These are phyloP conservation scores for Danaus chrysippus DNA, from an alignment of 2,888 invertebrate species.

Conservation along the genomic window DNA sequence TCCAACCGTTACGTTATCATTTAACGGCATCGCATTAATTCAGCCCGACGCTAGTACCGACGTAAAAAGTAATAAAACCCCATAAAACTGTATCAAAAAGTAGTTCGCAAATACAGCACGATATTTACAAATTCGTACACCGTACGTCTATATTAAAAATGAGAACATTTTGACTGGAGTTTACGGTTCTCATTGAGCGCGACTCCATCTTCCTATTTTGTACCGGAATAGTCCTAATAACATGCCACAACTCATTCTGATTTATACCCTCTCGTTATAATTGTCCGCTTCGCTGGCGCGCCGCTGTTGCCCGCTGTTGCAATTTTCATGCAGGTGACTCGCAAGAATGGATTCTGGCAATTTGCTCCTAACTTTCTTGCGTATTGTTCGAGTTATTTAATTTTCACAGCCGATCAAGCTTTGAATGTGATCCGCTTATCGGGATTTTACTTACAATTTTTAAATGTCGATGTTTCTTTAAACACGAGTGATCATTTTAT, in stretches of 20 bases:
- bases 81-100: conserved; percentile 28
- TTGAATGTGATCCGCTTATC: conserved; percentile 46
- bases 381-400: conserved; percentile 59
- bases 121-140: conserved; percentile 29
- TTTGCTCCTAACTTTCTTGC: conserved; percentile 59
- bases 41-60: conserved; percentile 15
- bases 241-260: conserved; percentile 78
- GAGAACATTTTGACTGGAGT: conserved; percentile 45
- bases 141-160: conserved; percentile 48
- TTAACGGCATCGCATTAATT: conserved; percentile 22
- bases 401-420: conserved; percentile 58
- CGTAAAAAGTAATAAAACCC: conserved; percentile 24
- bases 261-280: conserved; percentile 78
- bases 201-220: conserved; percentile 65
- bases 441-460: conserved; percentile 35
- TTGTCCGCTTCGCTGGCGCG: conserved; percentile 73
- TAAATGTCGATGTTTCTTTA: neutral
- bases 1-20: conserved; percentile 19
- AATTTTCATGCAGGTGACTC: conserved; percentile 75
- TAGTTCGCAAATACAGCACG: conserved; percentile 37
- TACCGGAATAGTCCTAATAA: conserved; percentile 74
- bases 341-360: conserved; percentile 70
- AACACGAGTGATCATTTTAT: too few relatives aligned
- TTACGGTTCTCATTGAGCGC: conserved; percentile 61
- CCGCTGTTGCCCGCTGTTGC: conserved; percentile 70